Conservation (phyloP, 2,888 invertebrate genomes). For the Sphaerophoria taeniata region DNA sequence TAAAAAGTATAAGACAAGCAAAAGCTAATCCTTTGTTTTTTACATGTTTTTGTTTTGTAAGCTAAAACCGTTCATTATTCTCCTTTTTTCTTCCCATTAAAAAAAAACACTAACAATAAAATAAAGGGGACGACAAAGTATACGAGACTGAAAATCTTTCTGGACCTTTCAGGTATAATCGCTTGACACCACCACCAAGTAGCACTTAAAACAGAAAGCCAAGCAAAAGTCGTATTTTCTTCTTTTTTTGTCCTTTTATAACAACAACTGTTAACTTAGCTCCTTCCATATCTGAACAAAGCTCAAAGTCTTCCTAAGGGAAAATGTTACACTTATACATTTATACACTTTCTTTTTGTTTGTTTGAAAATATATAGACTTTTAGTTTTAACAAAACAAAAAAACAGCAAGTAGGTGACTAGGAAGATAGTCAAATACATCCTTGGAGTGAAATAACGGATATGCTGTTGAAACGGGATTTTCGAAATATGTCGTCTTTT, state of each 20-base stretch:
- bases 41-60: constrained; percentile 33
- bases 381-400: not conserved
- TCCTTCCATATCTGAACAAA: constrained; percentile 12
- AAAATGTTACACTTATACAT: constrained; percentile 37
- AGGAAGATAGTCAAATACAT: constrained; percentile 62
- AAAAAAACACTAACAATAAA: constrained; percentile 16
- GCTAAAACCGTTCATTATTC: constrained; percentile 6
- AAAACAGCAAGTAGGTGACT: constrained; percentile 52
- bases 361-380: not conserved
- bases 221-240: constrained; percentile 36
- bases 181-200: constrained; percentile 56
- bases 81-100: not conserved
- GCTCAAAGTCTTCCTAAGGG: constrained; percentile 34
- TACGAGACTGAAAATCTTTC: not conserved
- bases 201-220: constrained; percentile 58
- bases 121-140: not conserved
- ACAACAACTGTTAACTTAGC: not conserved
- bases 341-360: constrained; percentile 1
- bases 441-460: constrained; percentile 58
- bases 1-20: constrained; percentile 26
- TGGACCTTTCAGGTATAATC: constrained; percentile 49
- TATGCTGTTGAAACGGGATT: constrained; percentile 32
- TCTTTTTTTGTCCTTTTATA: not conserved
- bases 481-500: too few relatives aligned
- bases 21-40: constrained; percentile 44